phyloP scores from a whole-genome alignment of 1,140 invertebrate genomes.

The Cardiocondyla obscurior region DNA sequence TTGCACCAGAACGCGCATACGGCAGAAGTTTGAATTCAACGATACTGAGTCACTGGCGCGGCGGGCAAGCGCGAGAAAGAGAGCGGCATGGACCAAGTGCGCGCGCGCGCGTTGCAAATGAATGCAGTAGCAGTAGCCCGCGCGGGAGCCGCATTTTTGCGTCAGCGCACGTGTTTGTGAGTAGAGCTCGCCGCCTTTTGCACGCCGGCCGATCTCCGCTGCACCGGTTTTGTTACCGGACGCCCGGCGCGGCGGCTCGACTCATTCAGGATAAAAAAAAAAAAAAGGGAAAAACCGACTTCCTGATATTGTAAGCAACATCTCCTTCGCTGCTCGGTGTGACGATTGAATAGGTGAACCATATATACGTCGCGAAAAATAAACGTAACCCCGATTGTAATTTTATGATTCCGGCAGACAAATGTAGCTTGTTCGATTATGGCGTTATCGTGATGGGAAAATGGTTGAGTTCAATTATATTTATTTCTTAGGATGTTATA shows the following conservation, averaged over 20 bases:
- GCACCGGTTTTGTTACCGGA: constrained; percentile 34
- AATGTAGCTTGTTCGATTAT: no score
- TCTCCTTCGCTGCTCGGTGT: not conserved
- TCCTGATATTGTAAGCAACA: constrained; percentile 13
- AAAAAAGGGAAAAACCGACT: not conserved
- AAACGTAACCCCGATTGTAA: no score
- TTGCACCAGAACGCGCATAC: constrained; percentile 11
- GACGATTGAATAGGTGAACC: not conserved
- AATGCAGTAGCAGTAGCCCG: constrained; percentile 44
- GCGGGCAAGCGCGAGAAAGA: constrained; percentile 24
- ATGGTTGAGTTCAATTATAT: no score
- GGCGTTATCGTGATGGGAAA: no score
- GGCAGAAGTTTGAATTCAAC: constrained; percentile 57
- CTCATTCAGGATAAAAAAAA: not conserved
- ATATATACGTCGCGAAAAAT: no score
- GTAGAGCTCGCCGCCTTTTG: constrained; percentile 42
- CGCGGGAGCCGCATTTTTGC: constrained; percentile 62
- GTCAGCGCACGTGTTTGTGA: constrained; percentile 37
- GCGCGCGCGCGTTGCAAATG: constrained; percentile 50
- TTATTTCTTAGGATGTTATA: no score
- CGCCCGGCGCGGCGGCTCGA: not conserved
- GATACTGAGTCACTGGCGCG: constrained; percentile 42
- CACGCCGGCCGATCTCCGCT: constrained; percentile 38
- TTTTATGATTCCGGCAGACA: no score
- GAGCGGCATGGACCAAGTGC: constrained; percentile 52